Percentiles rank a stretch among this genome's conserved stretches.
phyloP scores from a whole-genome alignment of 2,113 vertebrate genomes.

The Zosterops pallidus region DNA sequence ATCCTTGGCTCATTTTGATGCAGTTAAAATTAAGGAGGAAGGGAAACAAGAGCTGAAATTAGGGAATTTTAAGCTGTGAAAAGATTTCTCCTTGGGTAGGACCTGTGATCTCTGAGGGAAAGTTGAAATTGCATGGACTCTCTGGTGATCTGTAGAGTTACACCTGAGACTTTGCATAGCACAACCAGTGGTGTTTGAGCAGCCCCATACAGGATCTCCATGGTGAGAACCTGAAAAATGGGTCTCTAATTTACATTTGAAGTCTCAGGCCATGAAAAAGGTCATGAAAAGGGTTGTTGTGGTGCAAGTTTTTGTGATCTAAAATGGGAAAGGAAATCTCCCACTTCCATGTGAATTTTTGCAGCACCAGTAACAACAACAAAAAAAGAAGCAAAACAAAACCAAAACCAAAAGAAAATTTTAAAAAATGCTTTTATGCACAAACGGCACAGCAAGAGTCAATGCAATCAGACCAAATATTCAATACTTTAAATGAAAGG shows the following conservation, averaged over 20 bases:
- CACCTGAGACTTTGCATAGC: not conserved
- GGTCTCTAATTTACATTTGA: not conserved
- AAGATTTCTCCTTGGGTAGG: not conserved
- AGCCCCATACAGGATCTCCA: not conserved
- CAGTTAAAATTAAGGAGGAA: not conserved
- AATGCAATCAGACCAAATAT: not conserved
- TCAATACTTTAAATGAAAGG: not conserved
- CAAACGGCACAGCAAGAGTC: not conserved
- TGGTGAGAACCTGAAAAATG: not conserved
- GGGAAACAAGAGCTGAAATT: not conserved
- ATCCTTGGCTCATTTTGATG: not conserved
- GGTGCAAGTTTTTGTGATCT: not conserved
- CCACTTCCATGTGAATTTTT: not conserved
- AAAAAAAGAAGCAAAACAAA: too few species aligned
- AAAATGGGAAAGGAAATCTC: not conserved
- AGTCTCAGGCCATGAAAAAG: too few species aligned
- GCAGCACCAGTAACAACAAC: rapidly evolving
- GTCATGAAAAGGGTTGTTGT: not conserved
- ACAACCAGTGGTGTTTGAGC: not conserved
- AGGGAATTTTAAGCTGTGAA: not conserved
- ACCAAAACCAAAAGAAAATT: not conserved
- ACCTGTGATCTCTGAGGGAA: not conserved
- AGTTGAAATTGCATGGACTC: not conserved
- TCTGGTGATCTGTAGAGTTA: not conserved
- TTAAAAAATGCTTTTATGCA: not conserved